Evolutionary conservation across 2,113 vertebrate species (phyloP).

Genomic region (Laticauda laticaudata): DNA sequence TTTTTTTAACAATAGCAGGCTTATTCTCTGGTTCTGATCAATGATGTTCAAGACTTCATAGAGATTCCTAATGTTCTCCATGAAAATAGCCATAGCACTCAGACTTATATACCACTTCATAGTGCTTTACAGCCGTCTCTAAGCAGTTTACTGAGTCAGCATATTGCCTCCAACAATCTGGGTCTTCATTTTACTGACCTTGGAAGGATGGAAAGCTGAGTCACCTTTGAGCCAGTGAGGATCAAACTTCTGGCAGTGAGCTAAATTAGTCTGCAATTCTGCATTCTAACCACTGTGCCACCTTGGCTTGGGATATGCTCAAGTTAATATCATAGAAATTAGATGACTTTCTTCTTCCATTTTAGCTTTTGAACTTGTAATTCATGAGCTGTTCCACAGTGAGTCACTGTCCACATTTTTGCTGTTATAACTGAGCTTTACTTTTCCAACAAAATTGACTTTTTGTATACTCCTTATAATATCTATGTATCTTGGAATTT

Average conservation of each 20-base stretch:
- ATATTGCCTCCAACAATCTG: not conserved
- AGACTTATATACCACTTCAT: not conserved
- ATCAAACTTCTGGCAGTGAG: not conserved
- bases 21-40: not conserved
- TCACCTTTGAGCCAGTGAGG: not conserved
- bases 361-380: not conserved
- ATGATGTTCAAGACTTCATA: not conserved
- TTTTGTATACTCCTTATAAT: not conserved
- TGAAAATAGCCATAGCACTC: not conserved
- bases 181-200: not conserved
- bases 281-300: not conserved
- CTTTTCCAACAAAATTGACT: not conserved
- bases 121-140: not conserved
- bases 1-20: not conserved
- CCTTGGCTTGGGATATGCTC: not conserved
- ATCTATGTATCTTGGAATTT: not conserved
- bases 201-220: not conserved
- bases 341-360: not conserved
- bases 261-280: not conserved
- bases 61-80: not conserved
- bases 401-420: not conserved
- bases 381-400: not conserved
- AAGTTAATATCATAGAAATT: not conserved
- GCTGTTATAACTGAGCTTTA: not conserved
- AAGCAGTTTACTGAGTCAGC: not conserved